These are phyloP conservation scores for Spilosoma lubricipeda DNA, from an alignment of 2,888 invertebrate genomes.

Conservation along the genomic window DNA sequence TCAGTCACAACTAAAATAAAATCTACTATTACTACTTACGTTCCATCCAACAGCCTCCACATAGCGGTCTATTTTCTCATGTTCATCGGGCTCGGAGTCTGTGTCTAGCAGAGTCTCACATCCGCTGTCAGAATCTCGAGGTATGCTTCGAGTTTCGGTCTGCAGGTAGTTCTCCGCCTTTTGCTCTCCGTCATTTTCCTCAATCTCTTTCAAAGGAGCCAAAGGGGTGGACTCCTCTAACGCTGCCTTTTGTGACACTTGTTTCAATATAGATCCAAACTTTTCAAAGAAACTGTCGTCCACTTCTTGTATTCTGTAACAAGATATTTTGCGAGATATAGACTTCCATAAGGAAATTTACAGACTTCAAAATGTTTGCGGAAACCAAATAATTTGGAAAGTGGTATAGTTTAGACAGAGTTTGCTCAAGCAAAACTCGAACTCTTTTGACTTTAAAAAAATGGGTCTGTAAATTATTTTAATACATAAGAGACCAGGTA, in stretches of 20 bases:
- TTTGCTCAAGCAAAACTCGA: background rate
- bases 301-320: constrained; percentile 91
- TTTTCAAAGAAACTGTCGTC: constrained; percentile 95
- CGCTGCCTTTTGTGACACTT: constrained; percentile 87
- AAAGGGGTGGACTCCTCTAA: constrained; percentile 85
- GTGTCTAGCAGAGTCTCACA: constrained; percentile 87
- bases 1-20: background rate
- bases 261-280: constrained; percentile 90
- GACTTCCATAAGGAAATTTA: background rate
- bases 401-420: background rate
- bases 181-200: constrained; percentile 78
- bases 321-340: constrained; percentile 31
- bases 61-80: constrained; percentile 87
- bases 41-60: constrained; percentile 90
- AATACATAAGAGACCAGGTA: too few relatives aligned
- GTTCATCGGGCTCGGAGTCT: constrained; percentile 89
- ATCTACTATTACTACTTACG: constrained; percentile 87
- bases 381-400: background rate
- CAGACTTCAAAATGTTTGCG: background rate
- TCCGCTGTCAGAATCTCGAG: constrained; percentile 81
- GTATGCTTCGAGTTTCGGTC: constrained; percentile 71
- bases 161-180: constrained; percentile 71
- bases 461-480: background rate
- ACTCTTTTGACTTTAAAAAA: background rate
- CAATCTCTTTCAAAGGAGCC: constrained; percentile 81